Conservation (phyloP, 2,888 invertebrate genomes). For the Danaus chrysippus region DNA sequence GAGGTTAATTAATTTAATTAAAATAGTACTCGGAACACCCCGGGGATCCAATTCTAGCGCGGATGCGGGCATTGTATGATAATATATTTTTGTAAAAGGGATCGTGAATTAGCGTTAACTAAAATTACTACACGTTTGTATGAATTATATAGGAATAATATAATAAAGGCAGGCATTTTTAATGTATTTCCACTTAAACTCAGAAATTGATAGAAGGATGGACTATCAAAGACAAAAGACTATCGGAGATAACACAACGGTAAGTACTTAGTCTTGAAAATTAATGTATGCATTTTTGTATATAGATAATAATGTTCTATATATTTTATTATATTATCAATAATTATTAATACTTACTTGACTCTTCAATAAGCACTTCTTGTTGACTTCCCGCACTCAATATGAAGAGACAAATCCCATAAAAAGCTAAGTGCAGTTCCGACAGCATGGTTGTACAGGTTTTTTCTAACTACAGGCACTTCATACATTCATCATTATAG, state of each 20-base stretch:
- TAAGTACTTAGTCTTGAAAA: no score
- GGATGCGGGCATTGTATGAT: slow-evolving; percentile 28
- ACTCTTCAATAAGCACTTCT: slow-evolving; percentile 67
- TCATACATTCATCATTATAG: no score
- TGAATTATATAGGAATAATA: no score
- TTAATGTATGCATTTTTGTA: no score
- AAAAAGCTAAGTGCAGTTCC: slow-evolving; percentile 45
- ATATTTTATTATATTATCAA: not conserved
- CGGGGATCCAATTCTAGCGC: slow-evolving; percentile 18
- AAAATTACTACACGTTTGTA: not conserved
- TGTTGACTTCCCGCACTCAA: slow-evolving; percentile 60
- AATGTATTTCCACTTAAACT: no score
- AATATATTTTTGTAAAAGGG: slow-evolving; percentile 11
- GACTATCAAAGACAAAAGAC: no score
- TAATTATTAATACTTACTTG: slow-evolving; percentile 49
- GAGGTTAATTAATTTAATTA: slow-evolving; percentile 29
- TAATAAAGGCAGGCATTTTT: no score
- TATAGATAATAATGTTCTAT: no score
- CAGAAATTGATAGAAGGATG: no score
- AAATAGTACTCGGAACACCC: slow-evolving; percentile 25
- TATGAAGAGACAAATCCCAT: slow-evolving; percentile 52
- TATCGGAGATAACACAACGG: no score
- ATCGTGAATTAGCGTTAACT: not conserved
- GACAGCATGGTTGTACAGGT: slow-evolving; percentile 37
- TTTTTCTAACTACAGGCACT: slow-evolving; percentile 10